phyloP scores from a whole-genome alignment of 2,797 vertebrate genomes.

The Astyanax mexicanus region DNA sequence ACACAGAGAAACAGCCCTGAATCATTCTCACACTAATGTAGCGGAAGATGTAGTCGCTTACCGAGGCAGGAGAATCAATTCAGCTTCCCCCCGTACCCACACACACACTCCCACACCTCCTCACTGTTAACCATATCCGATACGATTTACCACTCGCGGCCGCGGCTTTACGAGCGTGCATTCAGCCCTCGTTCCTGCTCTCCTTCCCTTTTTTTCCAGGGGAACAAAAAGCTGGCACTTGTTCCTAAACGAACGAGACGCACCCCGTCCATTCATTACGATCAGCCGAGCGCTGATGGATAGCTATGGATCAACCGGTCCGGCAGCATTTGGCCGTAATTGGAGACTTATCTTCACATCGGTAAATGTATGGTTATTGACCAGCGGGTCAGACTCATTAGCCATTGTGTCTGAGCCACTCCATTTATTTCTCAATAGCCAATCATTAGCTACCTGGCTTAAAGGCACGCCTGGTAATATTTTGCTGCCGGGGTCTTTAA shows the following conservation, averaged over 20 bases:
- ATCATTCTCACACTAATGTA: constrained; percentile 63
- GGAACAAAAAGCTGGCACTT: constrained; percentile 22
- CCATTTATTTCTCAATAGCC: constrained; percentile 67
- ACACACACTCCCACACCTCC: background rate
- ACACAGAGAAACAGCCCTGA: constrained; percentile 44
- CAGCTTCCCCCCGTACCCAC: background rate
- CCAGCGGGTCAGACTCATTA: constrained; percentile 73
- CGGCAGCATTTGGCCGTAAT: constrained; percentile 67
- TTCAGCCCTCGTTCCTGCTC: constrained; percentile 3
- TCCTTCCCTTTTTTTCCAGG: background rate
- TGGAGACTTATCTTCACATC: constrained; percentile 72
- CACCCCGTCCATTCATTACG: constrained; percentile 46
- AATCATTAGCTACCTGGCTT: constrained; percentile 32
- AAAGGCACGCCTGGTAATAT: background rate
- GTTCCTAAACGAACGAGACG: constrained; percentile 25
- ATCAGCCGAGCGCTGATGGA: constrained; percentile 51
- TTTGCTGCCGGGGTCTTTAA: background rate
- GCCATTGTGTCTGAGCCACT: constrained; percentile 62
- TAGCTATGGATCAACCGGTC: constrained; percentile 65
- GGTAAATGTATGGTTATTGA: constrained; percentile 73
- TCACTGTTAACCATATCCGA: constrained; percentile 34
- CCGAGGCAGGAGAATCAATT: constrained; percentile 47
- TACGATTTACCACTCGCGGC: constrained; percentile 47
- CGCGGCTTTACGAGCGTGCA: constrained; percentile 31
- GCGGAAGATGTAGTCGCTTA: constrained; percentile 61